Base-by-base conservation (phyloP, 2,113 vertebrate genomes). In the Triplophysa siluroides region DNA sequence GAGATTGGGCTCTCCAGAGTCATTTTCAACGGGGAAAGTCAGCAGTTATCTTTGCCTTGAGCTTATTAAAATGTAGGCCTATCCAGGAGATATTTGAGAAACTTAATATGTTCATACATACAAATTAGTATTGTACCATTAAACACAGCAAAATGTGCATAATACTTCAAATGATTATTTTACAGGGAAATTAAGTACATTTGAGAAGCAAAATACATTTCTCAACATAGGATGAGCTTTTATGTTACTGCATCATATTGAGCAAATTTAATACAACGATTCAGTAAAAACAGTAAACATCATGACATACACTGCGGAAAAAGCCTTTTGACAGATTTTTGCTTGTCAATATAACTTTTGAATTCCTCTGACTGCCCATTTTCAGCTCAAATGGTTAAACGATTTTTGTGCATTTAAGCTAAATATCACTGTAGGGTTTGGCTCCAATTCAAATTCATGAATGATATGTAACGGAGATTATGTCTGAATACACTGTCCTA, bases 391-490 rank as follows among this genome's bases (percentile, higher is more conserved):
- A 33, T 18, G 9, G 52, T 54, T 0, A 8, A 56, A 33, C 7
- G 4, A 3, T 33, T 54, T 71, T 56, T 56, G 52, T 41, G 70
- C 52, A 72, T 52, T 12, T 18, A 72, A 72, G n/a, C 11, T 58
- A 19, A 38, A 58, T 21, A 58, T 3, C 70, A 58, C 70, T 21
- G 69, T 26, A 72, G 26, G 69, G 69, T 56, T 29, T 56, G 52
- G 19, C 33, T 58, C n/a, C 13, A 23, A 38, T 58, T 60, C 11
- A 41, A 41, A 60, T 75, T 74, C 72, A 75, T 62, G 58, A 63
- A 45, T 18, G 24, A 75, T 23, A 73, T 56, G 11, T 8, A 58
- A n/a, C 2, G n/a, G 18, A 52, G 50, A 52, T 52, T 4, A 14
- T 52, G 47, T 50, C 12, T 18, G 4, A 18, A 52, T 52, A 16